phyloP scores from a whole-genome alignment of 2,888 invertebrate genomes.

The Unio pictorum region DNA sequence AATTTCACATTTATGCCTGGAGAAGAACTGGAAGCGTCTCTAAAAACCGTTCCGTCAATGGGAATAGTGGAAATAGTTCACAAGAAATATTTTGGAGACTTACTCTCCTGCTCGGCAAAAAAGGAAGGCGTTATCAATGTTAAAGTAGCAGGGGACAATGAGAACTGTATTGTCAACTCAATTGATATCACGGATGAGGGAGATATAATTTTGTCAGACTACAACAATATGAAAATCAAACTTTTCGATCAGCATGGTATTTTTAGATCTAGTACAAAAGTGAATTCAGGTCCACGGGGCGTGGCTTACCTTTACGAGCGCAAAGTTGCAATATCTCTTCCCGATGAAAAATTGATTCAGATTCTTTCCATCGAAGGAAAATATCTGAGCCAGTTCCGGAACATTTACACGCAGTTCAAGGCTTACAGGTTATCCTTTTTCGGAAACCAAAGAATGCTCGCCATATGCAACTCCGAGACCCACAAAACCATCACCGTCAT shows the following conservation, averaged over 20 bases:
- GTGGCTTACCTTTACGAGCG: slow-evolving; percentile 29
- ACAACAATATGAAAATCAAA: slow-evolving; percentile 34
- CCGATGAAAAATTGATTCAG: slow-evolving; percentile 35
- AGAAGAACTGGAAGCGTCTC: slow-evolving; percentile 26
- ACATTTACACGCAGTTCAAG: slow-evolving; percentile 30
- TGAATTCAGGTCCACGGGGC: slow-evolving; percentile 33
- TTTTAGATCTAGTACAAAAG: slow-evolving; percentile 26
- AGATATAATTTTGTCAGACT: slow-evolving; percentile 32
- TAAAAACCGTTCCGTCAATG: slow-evolving; percentile 26
- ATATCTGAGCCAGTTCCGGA: slow-evolving; percentile 22
- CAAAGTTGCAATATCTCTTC: slow-evolving; percentile 27
- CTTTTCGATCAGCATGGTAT: slow-evolving; percentile 32
- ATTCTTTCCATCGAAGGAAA: slow-evolving; percentile 32
- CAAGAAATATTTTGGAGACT: slow-evolving; percentile 28
- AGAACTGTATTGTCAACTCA: slow-evolving; percentile 33
- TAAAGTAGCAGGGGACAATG: slow-evolving; percentile 31
- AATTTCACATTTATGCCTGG: slow-evolving; percentile 31
- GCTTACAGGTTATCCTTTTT: slow-evolving; percentile 28
- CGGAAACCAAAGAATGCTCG: slow-evolving; percentile 23
- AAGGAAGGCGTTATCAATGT: slow-evolving; percentile 34
- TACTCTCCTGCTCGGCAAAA: slow-evolving; percentile 25
- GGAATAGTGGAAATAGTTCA: slow-evolving; percentile 32
- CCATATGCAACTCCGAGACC: slow-evolving; percentile 33
- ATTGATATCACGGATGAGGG: slow-evolving; percentile 31
- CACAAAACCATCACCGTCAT: slow-evolving; percentile 28